A percentile compares a stretch with the other conserved stretches of the same genome.
Conservation (phyloP, 2,797 vertebrate genomes). For the Hylomyscus alleni region DNA sequence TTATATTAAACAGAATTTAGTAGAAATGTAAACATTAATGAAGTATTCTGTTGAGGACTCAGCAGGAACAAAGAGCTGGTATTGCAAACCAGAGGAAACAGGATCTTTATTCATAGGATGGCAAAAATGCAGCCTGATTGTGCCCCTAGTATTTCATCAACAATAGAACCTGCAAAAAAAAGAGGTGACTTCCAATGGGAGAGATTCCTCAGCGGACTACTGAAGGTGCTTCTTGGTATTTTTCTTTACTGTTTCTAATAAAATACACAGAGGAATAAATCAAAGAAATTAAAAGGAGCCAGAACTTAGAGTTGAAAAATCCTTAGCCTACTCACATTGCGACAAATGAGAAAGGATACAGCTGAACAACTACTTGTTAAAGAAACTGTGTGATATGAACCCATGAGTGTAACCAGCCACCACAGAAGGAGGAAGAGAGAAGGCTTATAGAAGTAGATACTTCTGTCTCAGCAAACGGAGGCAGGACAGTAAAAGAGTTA, state of each 20-base stretch:
- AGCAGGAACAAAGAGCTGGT: no score
- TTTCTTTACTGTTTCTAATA: background rate
- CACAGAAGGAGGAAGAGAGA: background rate
- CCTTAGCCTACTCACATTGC: background rate
- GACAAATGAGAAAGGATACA: background rate
- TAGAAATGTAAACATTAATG: background rate
- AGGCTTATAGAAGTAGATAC: no score
- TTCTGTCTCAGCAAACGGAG: background rate
- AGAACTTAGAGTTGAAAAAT: background rate
- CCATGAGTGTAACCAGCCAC: background rate
- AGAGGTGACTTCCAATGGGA: background rate
- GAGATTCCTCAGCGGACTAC: background rate
- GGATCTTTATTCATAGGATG: background rate
- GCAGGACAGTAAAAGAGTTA: accelerated
- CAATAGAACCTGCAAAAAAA: background rate
- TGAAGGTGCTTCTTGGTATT: no score
- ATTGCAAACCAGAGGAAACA: background rate
- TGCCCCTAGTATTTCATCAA: no score
- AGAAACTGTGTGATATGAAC: background rate
- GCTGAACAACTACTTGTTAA: background rate
- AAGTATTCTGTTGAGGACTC: background rate
- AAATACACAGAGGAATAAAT: background rate
- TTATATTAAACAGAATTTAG: no score
- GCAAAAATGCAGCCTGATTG: background rate
- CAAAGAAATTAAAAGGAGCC: background rate